These are phyloP conservation scores for Pseudomyrmex flavicornis DNA, from an alignment of 1,140 invertebrate genomes.

Conservation along the genomic window DNA sequence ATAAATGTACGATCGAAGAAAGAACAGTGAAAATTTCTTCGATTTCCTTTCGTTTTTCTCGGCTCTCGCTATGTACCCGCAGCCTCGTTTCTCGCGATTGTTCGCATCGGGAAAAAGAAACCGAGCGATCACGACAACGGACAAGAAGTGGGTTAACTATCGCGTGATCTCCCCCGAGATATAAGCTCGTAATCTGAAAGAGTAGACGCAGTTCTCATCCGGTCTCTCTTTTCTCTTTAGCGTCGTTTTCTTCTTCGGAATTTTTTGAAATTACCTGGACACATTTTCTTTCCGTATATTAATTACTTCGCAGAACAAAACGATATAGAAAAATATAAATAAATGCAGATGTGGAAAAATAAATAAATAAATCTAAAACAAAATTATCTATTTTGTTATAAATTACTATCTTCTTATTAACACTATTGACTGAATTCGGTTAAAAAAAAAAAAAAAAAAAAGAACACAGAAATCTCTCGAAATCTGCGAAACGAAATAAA, in stretches of 20 bases:
- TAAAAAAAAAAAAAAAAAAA: no score
- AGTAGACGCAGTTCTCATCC: slow-evolving; percentile 10
- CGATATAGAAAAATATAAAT: no score
- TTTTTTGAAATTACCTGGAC: neutral
- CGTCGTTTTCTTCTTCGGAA: neutral
- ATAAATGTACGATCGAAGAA: slow-evolving; percentile 13
- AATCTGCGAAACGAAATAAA: no score
- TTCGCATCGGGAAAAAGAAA: slow-evolving; percentile 43
- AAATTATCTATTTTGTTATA: neutral
- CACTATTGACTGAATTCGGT: no score
- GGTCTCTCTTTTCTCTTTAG: neutral
- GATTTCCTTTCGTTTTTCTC: slow-evolving; percentile 2
- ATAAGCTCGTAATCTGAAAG: slow-evolving; percentile 43
- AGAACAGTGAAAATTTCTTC: neutral
- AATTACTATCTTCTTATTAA: no score
- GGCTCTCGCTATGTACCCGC: slow-evolving; percentile 1
- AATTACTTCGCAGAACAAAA: slow-evolving; percentile 11
- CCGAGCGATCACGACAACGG: slow-evolving; percentile 16
- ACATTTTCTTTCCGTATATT: neutral
- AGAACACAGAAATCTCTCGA: no score
- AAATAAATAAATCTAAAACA: no score
- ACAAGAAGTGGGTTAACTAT: slow-evolving; percentile 59
- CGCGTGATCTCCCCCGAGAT: slow-evolving; percentile 55
- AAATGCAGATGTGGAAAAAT: neutral
- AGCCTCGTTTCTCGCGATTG: slow-evolving; percentile 51